These are phyloP conservation scores for Amphiura filiformis DNA, from an alignment of 35 echinoderm and acorn worm species.

Conservation along the genomic window DNA sequence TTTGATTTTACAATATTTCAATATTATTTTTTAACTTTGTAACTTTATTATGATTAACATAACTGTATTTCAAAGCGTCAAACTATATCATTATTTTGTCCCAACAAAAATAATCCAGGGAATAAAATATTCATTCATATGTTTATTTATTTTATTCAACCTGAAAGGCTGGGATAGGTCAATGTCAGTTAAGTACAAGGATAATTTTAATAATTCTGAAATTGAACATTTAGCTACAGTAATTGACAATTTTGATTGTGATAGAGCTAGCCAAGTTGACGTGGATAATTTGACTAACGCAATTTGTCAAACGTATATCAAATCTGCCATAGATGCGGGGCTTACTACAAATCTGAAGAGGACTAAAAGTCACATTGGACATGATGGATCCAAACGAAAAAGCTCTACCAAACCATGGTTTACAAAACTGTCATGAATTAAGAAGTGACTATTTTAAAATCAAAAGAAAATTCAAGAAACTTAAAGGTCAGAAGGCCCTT, in stretches of 20 bases:
- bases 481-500: background rate
- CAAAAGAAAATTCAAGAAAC: background rate
- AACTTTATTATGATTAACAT: background rate
- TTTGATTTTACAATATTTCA: no score
- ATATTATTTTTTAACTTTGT: no score
- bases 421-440: background rate
- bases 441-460: background rate
- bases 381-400: background rate
- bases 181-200: background rate
- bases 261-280: background rate
- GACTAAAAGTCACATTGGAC: no score
- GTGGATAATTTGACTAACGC: slow-evolving; percentile 11
- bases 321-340: background rate
- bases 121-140: no score
- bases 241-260: slow-evolving; percentile 12
- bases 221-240: background rate
- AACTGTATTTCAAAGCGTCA: no score
- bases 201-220: background rate
- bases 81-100: no score
- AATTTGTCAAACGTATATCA: background rate
- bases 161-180: slow-evolving; percentile 14
- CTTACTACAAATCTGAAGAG: no score
- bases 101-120: no score
- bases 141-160: no score
- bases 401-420: background rate